Base-by-base conservation (phyloP, 1,140 invertebrate genomes). In the Zeugodacus cucurbitae region DNA sequence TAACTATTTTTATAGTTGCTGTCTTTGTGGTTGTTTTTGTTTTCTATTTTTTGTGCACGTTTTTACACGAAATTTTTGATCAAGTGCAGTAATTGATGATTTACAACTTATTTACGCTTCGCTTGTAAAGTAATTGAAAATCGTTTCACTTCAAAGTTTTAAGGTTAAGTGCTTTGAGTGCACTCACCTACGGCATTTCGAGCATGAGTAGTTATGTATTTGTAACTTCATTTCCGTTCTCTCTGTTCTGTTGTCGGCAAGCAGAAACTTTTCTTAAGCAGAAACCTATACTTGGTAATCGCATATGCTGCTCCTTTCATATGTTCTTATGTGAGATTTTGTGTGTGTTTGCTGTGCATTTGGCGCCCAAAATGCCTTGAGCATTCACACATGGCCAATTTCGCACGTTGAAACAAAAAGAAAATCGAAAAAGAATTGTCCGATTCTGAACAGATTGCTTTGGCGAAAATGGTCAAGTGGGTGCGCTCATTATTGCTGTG, bases 71-170 rank as follows among this genome's bases (percentile, higher is more conserved):
- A 32, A 37, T 74, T 82, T 48, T 82, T 82, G 37, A 82, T 20
- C 67, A 82, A 82, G 34, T 58, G 85, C 20, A 57, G 70, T 88
- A 88, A 88, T 88, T 88, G 87, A 88, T 88, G 87, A 88, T 88
- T 88, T 88, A 78, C 87, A 88, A 88, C 87, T 88, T 88, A 88
- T 88, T 88, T 88, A 74, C 87, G 87, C 64, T 88, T 88, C 41
- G 64, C 64, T 88, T 88, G 87, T 74, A 62, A 70, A 74, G 58
- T 88, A 88, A 88, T 88, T 88, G 87, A 88, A 88, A 88, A 88
- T 78, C 41, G 41, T 70, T 67, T 87, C 57, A 58, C 74, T 82
- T 82, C 34, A 82, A 82, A 82, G 74, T 82, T 82, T 82, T 82
- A 82, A 82, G 74, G 74, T 82, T 82, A 82, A 82, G 74, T 82